Conservation (phyloP, 53 echinoderm and acorn worm species). For the Hippasteria phrygiana region DNA sequence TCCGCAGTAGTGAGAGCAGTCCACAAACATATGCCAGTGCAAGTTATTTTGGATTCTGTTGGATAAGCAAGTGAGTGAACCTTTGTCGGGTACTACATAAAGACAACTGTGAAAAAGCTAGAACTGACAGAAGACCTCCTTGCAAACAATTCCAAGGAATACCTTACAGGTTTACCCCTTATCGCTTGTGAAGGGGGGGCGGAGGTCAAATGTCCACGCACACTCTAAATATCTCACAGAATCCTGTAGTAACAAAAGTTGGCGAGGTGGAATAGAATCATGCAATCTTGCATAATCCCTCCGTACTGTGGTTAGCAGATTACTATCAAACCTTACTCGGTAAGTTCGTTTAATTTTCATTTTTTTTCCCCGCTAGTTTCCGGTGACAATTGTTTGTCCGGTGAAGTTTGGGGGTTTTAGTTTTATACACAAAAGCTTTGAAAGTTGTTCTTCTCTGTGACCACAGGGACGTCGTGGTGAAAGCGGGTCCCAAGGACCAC, state of each 20-base stretch:
- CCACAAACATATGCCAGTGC: background rate
- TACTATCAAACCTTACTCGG: too few relatives aligned
- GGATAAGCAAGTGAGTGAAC: conserved; percentile 20
- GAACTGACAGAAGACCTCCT: too few relatives aligned
- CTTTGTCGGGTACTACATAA: background rate
- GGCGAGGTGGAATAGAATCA: conserved; percentile 3
- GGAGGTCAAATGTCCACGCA: conserved; percentile 4
- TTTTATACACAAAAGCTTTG: too few relatives aligned
- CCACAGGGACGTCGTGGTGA: conserved; percentile 68
- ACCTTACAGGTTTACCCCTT: too few relatives aligned
- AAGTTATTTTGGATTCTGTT: background rate
- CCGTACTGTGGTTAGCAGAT: too few relatives aligned
- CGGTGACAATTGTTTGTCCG: too few relatives aligned
- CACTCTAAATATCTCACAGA: conserved; percentile 2
- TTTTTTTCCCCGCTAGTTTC: too few relatives aligned
- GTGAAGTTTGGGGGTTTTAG: too few relatives aligned
- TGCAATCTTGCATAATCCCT: too few relatives aligned
- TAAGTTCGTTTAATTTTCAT: too few relatives aligned
- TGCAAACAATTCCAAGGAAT: too few relatives aligned
- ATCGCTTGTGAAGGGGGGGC: too few relatives aligned
- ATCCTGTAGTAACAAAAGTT: conserved; percentile 6
- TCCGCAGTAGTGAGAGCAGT: conserved; percentile 24
- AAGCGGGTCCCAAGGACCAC: conserved; percentile 42
- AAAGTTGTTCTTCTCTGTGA: background rate
- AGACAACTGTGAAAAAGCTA: background rate